Conservation (phyloP, 2,888 invertebrate genomes). For the Dryococelus australis region DNA sequence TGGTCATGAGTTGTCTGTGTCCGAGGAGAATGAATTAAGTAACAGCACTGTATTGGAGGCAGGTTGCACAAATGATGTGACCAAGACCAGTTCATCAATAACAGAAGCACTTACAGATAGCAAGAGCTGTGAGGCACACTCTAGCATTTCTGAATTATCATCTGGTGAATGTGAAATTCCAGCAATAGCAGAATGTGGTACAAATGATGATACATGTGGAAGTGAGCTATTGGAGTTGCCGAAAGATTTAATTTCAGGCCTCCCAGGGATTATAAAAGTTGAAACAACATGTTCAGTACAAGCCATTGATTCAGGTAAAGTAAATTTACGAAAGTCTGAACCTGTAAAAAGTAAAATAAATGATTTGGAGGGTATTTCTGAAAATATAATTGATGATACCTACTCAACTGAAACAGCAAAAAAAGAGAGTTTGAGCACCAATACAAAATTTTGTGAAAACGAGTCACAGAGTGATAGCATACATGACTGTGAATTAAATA, state of each 20-base stretch:
- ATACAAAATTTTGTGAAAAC: neutral
- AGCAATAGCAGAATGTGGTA: neutral
- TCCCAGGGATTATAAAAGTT: neutral
- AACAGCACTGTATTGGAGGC: neutral
- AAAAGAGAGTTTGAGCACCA: neutral
- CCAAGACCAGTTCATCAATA: neutral
- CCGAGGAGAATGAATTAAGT: neutral
- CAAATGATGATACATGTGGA: neutral
- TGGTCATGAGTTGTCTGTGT: neutral
- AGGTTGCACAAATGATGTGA: neutral
- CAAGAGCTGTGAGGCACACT: neutral
- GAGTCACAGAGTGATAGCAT: neutral
- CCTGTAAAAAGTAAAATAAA: neutral
- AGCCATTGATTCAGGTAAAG: neutral
- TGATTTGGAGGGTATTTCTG: neutral
- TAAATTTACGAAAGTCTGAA: neutral
- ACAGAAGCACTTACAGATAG: neutral
- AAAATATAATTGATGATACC: neutral
- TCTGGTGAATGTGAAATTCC: neutral
- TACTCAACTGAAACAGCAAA: neutral
- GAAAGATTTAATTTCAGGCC: no score
- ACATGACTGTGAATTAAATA: neutral
- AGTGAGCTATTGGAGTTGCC: neutral
- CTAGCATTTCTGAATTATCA: neutral
- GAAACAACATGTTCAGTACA: neutral